Conservation (phyloP, 2,888 invertebrate species). For the Idaea biselata region DNA sequence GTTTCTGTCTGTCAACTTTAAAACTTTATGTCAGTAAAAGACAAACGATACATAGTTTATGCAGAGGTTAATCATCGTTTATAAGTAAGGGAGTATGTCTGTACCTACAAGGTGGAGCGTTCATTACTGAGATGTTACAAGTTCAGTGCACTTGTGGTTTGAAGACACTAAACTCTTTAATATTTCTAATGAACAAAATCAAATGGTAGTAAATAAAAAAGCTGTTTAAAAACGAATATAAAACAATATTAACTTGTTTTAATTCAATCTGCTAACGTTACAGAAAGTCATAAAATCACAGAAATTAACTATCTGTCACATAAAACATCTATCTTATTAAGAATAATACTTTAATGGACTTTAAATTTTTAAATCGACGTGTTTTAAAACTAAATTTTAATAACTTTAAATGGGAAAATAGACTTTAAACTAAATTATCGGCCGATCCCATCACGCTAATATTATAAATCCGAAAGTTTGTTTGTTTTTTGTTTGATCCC, state of each 20-base stretch:
- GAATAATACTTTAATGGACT: neutral
- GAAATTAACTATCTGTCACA: neutral
- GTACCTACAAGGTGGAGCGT: too few relatives aligned
- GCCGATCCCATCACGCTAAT: too few relatives aligned
- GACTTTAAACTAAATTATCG: neutral
- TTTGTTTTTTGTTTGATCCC: too few relatives aligned
- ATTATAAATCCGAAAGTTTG: too few relatives aligned
- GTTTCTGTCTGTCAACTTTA: too few relatives aligned
- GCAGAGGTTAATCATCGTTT: too few relatives aligned
- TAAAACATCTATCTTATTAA: neutral
- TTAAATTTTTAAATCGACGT: neutral
- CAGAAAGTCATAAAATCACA: neutral
- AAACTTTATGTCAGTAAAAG: too few relatives aligned
- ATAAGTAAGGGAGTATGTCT: too few relatives aligned
- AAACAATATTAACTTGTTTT: neutral
- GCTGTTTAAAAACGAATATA: neutral
- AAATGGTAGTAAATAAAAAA: neutral
- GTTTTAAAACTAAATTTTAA: neutral
- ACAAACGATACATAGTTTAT: too few relatives aligned
- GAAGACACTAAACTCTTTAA: too few relatives aligned
- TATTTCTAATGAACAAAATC: neutral
- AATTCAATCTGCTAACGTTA: neutral
- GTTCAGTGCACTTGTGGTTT: too few relatives aligned
- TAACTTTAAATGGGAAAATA: neutral
- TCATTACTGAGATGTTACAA: too few relatives aligned